phyloP scores from a whole-genome alignment of 2,797 vertebrate species.

The Echiichthys vipera region DNA sequence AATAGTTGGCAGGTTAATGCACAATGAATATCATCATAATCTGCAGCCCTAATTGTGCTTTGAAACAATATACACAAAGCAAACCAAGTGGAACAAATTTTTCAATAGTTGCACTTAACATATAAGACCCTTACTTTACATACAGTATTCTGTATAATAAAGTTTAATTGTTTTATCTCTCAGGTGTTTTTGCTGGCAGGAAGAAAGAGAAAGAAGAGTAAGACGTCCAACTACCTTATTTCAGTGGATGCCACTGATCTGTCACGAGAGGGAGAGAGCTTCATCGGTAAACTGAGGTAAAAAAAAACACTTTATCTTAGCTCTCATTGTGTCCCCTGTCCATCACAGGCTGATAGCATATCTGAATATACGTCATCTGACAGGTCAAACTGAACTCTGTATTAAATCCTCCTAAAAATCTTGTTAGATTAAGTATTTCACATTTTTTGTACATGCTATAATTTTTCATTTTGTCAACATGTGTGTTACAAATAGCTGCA shows the following conservation, averaged over 20 bases:
- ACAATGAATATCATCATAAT: too few relatives aligned
- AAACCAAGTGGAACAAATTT: too few relatives aligned
- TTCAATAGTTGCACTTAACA: too few relatives aligned
- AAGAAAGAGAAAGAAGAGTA: constrained; percentile 98
- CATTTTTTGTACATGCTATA: not conserved
- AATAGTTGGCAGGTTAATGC: too few relatives aligned
- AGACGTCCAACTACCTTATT: constrained; percentile 98
- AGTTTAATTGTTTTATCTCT: not conserved
- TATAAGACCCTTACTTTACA: too few relatives aligned
- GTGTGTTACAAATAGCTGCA: not conserved
- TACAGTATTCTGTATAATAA: too few relatives aligned
- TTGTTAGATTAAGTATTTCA: not conserved
- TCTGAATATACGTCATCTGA: not conserved
- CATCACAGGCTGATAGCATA: not conserved
- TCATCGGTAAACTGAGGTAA: constrained; percentile 96
- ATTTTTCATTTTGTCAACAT: not conserved
- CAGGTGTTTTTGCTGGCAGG: constrained; percentile 95
- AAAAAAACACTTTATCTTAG: not conserved
- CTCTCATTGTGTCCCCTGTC: not conserved
- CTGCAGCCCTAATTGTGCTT: too few relatives aligned
- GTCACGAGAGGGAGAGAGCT: constrained; percentile 94
- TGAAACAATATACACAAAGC: too few relatives aligned
- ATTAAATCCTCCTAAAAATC: not conserved
- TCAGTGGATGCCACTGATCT: constrained; percentile 95
- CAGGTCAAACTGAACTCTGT: not conserved